Evolutionary conservation across 2,888 invertebrate species (phyloP).

Genomic region (Timema podura): DNA sequence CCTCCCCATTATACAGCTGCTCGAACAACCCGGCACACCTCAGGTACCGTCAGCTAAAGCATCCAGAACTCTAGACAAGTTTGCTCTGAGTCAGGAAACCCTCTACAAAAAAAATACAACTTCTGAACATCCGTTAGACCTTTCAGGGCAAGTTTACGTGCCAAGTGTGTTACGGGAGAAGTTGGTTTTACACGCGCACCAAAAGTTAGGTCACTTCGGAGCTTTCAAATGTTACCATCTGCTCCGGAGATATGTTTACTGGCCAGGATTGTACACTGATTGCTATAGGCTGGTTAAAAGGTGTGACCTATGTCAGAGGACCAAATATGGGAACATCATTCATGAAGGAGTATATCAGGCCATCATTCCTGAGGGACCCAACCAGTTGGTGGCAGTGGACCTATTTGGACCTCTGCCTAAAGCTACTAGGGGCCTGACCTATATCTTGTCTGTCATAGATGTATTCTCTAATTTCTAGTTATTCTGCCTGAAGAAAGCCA

Average conservation of each 20-base stretch:
- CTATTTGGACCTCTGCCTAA: constrained; percentile 3
- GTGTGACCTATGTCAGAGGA: constrained; percentile 3
- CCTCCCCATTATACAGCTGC: no score
- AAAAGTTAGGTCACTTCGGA: background rate
- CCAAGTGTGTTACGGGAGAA: background rate
- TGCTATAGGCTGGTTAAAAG: background rate
- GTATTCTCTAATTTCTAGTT: background rate
- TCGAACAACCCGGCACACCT: no score
- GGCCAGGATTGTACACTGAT: background rate
- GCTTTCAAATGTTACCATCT: background rate
- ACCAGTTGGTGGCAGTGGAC: constrained; percentile 8
- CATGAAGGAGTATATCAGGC: background rate
- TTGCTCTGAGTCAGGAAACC: no score
- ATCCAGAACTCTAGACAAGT: no score
- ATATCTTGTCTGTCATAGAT: background rate
- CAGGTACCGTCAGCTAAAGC: no score
- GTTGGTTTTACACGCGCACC: background rate
- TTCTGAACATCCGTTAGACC: no score
- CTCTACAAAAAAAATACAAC: no score
- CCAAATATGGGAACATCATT: background rate
- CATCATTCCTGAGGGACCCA: background rate
- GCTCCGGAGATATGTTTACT: background rate
- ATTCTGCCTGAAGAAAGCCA: background rate
- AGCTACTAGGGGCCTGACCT: background rate
- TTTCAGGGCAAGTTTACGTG: background rate